Evolutionary conservation across 2,888 invertebrate genomes (phyloP).

Genomic region (Drosophila monieri): DNA sequence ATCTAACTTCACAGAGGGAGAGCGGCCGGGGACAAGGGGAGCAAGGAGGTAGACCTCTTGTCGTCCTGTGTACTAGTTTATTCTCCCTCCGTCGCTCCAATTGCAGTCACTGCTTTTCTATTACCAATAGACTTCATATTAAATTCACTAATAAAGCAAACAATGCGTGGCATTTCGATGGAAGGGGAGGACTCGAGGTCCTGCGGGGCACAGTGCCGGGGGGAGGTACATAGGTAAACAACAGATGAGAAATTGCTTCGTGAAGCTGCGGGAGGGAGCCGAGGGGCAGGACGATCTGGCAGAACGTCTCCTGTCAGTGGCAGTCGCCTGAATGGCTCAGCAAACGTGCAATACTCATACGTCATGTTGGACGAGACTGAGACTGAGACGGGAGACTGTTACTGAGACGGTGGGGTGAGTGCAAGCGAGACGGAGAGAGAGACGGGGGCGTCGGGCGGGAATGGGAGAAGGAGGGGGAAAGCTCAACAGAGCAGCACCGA

Average conservation of each 20-base stretch:
- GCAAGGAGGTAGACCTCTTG: not conserved
- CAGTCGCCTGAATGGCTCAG: conserved; percentile 57
- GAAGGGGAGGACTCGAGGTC: not conserved
- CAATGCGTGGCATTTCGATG: conserved; percentile 58
- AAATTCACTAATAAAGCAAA: conserved; percentile 78
- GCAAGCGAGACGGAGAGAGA: conserved; percentile 12
- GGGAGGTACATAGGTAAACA: conserved; percentile 54
- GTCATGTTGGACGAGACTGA: conserved; percentile 66
- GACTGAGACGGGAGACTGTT: conserved; percentile 1
- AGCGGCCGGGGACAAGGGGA: no score
- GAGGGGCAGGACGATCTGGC: conserved; percentile 10
- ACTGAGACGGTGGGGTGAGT: conserved; percentile 21
- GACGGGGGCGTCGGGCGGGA: not conserved
- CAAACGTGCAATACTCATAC: conserved; percentile 80
- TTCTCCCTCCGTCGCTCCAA: conserved; percentile 9
- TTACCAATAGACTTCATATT: conserved; percentile 65
- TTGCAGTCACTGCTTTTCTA: conserved; percentile 17
- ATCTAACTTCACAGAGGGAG: conserved; percentile 14
- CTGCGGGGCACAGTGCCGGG: not conserved
- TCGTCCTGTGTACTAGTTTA: not conserved
- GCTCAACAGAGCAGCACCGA: conserved; percentile 39
- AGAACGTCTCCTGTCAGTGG: conserved; percentile 45
- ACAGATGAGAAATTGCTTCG: conserved; percentile 67
- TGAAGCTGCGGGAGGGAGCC: not conserved
- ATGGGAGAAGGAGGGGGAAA: not conserved